phyloP scores from a whole-genome alignment of 2,888 invertebrate species.

The Dicyrtomina minuta region DNA sequence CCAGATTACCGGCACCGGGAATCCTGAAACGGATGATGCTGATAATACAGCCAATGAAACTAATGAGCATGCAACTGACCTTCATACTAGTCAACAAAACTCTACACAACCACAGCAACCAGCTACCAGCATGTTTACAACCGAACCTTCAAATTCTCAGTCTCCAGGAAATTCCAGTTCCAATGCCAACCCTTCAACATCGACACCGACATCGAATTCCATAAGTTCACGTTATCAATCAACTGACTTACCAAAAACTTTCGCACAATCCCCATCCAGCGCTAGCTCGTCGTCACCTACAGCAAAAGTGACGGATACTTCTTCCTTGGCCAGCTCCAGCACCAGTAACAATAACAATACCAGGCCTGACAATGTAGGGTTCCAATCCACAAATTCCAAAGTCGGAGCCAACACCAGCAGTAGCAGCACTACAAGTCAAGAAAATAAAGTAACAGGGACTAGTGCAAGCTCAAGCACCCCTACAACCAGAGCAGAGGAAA shows the following conservation, averaged over 20 bases:
- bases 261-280: too few relatives aligned
- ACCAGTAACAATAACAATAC: not conserved
- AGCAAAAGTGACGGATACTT: not conserved
- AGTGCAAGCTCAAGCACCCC: not conserved
- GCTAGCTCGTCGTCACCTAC: not conserved
- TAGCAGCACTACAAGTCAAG: not conserved
- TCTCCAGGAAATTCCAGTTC: too few relatives aligned
- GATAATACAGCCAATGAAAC: conserved; percentile 8
- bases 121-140: too few relatives aligned
- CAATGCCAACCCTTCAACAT: not conserved
- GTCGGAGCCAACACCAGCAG: not conserved
- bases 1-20: conserved; percentile 1
- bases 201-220: not conserved
- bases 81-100: not conserved
- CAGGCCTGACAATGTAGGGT: not conserved
- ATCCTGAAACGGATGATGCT: not conserved
- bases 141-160: too few relatives aligned
- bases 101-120: too few relatives aligned
- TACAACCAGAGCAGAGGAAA: not conserved
- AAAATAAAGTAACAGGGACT: not conserved
- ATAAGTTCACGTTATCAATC: too few relatives aligned
- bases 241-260: too few relatives aligned
- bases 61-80: not conserved
- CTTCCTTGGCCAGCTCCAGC: too few relatives aligned
- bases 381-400: not conserved